Conservation (phyloP, 2,888 invertebrate species). For the Lasioglossum malachurum region DNA sequence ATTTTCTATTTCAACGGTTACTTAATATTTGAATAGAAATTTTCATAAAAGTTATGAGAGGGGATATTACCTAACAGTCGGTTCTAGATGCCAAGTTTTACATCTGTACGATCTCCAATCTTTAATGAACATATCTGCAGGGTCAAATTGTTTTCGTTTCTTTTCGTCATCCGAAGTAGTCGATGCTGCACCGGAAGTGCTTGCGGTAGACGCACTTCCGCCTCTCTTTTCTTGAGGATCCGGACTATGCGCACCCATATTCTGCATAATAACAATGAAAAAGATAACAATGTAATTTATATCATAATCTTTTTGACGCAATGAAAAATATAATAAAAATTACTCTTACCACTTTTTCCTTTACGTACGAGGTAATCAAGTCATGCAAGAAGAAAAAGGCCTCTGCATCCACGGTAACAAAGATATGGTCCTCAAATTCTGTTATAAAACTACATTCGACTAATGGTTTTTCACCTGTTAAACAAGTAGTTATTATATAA, state of each 20-base stretch:
- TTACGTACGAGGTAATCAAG: slow-evolving; percentile 97
- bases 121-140: slow-evolving; percentile 89
- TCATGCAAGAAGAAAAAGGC: slow-evolving; percentile 99
- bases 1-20: background rate
- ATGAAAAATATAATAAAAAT: slow-evolving; percentile 42
- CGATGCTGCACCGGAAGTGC: slow-evolving; percentile 65
- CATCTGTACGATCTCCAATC: slow-evolving; percentile 97
- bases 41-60: slow-evolving; percentile 61
- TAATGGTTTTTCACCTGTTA: slow-evolving; percentile 91
- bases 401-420: slow-evolving; percentile 99
- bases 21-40: background rate
- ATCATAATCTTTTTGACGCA: background rate
- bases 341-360: slow-evolving; percentile 91
- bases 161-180: slow-evolving; percentile 82
- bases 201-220: slow-evolving; percentile 70
- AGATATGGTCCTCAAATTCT: slow-evolving; percentile 99
- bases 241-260: slow-evolving; percentile 83
- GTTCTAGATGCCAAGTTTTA: slow-evolving; percentile 98
- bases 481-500: slow-evolving; percentile 19
- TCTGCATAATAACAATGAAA: slow-evolving; percentile 65
- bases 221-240: slow-evolving; percentile 80
- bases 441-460: slow-evolving; percentile 99
- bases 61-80: slow-evolving; percentile 91
- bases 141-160: slow-evolving; percentile 84
- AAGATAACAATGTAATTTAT: background rate